These are phyloP conservation scores for Prionailurus bengalensis DNA, from an alignment of 2,113 vertebrate genomes.

Conservation along the genomic window DNA sequence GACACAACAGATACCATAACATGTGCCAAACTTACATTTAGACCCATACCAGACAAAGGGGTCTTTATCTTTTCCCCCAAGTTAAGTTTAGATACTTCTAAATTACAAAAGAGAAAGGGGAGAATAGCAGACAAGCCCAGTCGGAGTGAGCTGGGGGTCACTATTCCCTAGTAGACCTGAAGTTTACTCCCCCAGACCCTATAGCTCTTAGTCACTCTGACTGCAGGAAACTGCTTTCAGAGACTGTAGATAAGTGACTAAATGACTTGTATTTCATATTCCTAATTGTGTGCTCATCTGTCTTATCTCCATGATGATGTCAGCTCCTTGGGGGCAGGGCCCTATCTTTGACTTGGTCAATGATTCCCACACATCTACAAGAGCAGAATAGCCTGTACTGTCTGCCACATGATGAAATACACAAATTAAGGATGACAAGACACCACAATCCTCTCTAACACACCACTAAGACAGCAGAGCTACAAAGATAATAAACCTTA, in stretches of 20 bases:
- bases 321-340: not conserved
- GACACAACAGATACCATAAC: not conserved
- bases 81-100: slow-evolving; percentile 35
- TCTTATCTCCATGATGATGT: not conserved
- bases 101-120: slow-evolving; percentile 41
- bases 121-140: not conserved
- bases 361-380: slow-evolving; percentile 10
- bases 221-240: not conserved
- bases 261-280: not conserved
- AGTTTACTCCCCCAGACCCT: not conserved
- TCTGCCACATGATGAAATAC: not conserved
- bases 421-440: slow-evolving; percentile 10
- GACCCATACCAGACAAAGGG: slow-evolving; percentile 46
- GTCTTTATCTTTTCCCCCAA: slow-evolving; percentile 63
- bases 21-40: slow-evolving; percentile 51
- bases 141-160: not conserved
- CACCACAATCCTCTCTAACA: not conserved
- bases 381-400: not conserved
- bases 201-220: not conserved
- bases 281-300: not conserved
- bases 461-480: not conserved
- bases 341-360: slow-evolving; percentile 1
- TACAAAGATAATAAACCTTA: not conserved
- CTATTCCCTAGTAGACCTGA: not conserved
- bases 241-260: not conserved